Base-by-base conservation (phyloP, 2,888 invertebrate genomes). In the Heliconius ethilla region DNA sequence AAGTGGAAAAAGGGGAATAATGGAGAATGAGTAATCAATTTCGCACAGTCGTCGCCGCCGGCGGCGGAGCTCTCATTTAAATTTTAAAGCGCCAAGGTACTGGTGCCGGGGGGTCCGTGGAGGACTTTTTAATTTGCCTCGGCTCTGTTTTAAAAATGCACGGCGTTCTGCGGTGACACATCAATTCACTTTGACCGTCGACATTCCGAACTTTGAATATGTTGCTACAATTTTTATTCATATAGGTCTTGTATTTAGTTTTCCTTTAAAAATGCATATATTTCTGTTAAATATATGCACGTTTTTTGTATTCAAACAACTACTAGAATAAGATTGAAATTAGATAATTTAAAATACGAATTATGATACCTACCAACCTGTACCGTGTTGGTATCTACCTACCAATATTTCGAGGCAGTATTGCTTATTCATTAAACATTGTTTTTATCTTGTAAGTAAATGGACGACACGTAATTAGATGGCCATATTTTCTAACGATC, bases 11-110 rank as follows among this genome's bases (percentile, higher is more conserved):
- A 92, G 92, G 90, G 92, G 92, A 93, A 94, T 94, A 94, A 94
- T 94, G 90, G 92, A 90, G 92, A 92, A 92, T 90, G 92, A 93
- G 94, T 94, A 94, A 94, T 94, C 94, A 94, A 94, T 94, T 94
- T 93, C 91, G 91, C 90, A 91, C 92, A 92, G 93, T 92, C 91
- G 90, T 87, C 90, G 90, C 86, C 86, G 86, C 89, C 89, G 90
- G 88, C 90, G 90, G 91, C 91, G 90, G 90, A 88, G 90, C 90
- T 89, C 92, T 92, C 92, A 93, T 93, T 94, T 93, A 92, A 92
- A 92, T 91, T 93, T 93, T 90, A 94, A 94, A 94, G 93, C 92
- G 92, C 92, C 91, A 90, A 87, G 86, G 88, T 88, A 88, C 86
- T 88, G 90, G 91, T 18, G 51, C 51, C 7, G 51, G 90, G 51